Conservation (phyloP, 1,140 invertebrate genomes). For the Gonioctena quinquepunctata region DNA sequence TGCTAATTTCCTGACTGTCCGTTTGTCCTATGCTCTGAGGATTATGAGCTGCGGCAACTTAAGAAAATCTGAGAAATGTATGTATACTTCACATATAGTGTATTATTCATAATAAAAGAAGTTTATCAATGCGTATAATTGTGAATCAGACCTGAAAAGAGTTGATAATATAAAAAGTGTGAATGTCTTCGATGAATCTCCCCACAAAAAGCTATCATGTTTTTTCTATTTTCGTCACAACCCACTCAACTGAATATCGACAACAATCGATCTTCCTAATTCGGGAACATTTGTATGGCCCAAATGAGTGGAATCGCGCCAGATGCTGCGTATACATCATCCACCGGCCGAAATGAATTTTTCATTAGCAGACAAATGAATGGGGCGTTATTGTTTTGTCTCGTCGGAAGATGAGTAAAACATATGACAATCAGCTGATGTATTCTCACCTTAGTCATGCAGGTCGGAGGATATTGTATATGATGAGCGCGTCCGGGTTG, state of each 20-base stretch:
- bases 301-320: slow-evolving; percentile 20
- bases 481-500: not conserved
- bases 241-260: not conserved
- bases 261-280: slow-evolving; percentile 27
- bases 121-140: too few relatives aligned
- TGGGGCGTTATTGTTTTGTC: slow-evolving; percentile 23
- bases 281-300: slow-evolving; percentile 20
- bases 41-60: too few relatives aligned
- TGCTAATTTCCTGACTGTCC: too few relatives aligned
- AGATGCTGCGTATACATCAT: slow-evolving; percentile 32
- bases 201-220: too few relatives aligned
- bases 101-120: too few relatives aligned
- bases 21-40: too few relatives aligned
- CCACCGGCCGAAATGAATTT: slow-evolving; percentile 26
- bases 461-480: not conserved
- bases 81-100: too few relatives aligned
- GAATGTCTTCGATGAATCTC: too few relatives aligned
- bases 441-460: slow-evolving; percentile 30
- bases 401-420: slow-evolving; percentile 23
- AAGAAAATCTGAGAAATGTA: too few relatives aligned
- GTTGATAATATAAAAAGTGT: too few relatives aligned
- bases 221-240: not conserved
- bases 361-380: slow-evolving; percentile 31
- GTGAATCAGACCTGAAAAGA: too few relatives aligned
- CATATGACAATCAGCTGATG: slow-evolving; percentile 31